Evolutionary conservation across 2,888 invertebrate species (phyloP).

Genomic region (Icerya purchasi): DNA sequence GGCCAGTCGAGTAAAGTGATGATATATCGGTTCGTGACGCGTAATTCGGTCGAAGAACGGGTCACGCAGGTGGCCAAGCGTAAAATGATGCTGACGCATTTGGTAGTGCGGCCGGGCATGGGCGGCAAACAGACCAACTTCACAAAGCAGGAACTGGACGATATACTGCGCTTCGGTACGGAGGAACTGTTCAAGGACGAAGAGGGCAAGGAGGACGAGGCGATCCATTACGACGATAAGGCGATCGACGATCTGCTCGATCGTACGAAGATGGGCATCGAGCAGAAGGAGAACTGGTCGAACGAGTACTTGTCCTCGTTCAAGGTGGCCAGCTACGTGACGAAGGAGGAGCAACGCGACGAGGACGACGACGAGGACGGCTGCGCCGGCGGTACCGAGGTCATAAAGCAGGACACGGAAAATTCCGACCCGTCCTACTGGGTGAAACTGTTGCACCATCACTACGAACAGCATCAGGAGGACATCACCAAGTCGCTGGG

Average conservation of each 20-base stretch:
- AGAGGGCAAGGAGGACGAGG: conserved; percentile 70
- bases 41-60: conserved; percentile 94
- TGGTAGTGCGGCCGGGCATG: conserved; percentile 90
- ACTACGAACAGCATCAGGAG: conserved; percentile 98
- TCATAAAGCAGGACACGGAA: conserved; percentile 95
- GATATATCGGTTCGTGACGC: conserved; percentile 98
- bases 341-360: conserved; percentile 81
- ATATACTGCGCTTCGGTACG: conserved; percentile 93
- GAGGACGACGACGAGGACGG: conserved; percentile 73
- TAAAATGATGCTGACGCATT: conserved; percentile 99
- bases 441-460: conserved; percentile 93
- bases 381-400: conserved; percentile 83
- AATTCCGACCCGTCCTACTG: conserved; percentile 98
- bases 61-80: conserved; percentile 98
- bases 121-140: conserved; percentile 88
- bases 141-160: conserved; percentile 96
- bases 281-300: conserved; percentile 94
- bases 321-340: conserved; percentile 90
- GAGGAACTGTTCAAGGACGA: conserved; percentile 98
- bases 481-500: conserved; percentile 65
- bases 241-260: conserved; percentile 84
- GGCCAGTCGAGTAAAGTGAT: conserved; percentile 95
- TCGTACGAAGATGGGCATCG: conserved; percentile 83
- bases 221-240: conserved; percentile 89
- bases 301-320: conserved; percentile 97